Evolutionary conservation across 2,797 vertebrate genomes (phyloP), one percentile per base, ranked within the genome.

Genomic region (Brotula barbata): DNA sequence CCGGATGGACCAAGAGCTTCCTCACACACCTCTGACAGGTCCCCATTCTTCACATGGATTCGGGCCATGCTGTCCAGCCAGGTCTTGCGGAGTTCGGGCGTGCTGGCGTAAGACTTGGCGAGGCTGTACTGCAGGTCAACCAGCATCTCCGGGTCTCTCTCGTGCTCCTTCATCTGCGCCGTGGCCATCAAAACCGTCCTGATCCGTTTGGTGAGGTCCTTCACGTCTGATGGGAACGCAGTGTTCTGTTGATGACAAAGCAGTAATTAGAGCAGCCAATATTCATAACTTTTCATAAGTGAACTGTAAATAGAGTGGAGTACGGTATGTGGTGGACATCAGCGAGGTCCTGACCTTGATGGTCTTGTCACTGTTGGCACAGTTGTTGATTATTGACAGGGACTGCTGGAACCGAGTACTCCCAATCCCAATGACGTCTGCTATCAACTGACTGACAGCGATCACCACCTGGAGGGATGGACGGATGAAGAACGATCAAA

Each of bases 61-160:
- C 94, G 92, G 15, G 97, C 97, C 96, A 99, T 99, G 88, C 97
- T 99, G 87, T 99, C 97, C 51, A 99, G 85, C 97, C 97, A 99
- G 0, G 97, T 98, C 84, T 99, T 99, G 68, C 97, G 92, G 8
- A 99, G 93, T 71, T 99, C 97, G 0, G 97, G 97, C 0, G 97
- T 99, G 88, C 96, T 98, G 56, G 97, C 96, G 0, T 98, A 98
- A 11, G 97, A 99, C 76, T 98, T 98, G 74, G 97, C 97, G 66
- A 99, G 89, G 73, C 97, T 98, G 84, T 99, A 99, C 86, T 99
- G 97, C 54, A 99, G 93, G 85, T 99, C 97, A 74, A 98, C 97
- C 61, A 99, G 90, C 96, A 99, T 98, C 90, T 99, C 97, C 0
- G 96, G 95, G 77, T 99, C 97, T 12, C 94, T 90, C 77, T 98